phyloP scores from a whole-genome alignment of 64 coral and sea anemone species.

The Montipora capricornis region DNA sequence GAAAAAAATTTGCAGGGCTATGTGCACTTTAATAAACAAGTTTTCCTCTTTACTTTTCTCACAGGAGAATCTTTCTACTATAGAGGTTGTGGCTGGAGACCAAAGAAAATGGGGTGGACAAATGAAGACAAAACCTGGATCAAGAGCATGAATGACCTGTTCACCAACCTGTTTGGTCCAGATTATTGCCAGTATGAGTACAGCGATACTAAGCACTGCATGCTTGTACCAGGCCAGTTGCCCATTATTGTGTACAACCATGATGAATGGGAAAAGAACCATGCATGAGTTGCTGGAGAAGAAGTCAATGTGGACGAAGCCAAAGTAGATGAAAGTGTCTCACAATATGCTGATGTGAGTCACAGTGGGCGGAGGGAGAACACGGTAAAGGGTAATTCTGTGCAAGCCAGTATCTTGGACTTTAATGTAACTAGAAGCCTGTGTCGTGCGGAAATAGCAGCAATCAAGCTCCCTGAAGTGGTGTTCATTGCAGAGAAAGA shows the following conservation, averaged over 20 bases:
- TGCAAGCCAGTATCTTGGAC: neutral
- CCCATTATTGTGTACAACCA: neutral
- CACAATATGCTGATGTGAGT: too few species aligned
- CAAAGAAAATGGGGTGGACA: constrained; percentile 29
- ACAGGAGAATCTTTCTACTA: neutral
- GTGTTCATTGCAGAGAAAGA: neutral
- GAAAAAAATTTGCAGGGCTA: too few species aligned
- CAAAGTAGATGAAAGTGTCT: too few species aligned
- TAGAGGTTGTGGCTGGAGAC: constrained; percentile 52
- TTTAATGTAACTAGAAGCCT: neutral
- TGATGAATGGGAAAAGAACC: constrained; percentile 22
- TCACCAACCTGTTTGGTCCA: constrained; percentile 45
- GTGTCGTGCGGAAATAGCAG: constrained; percentile 2
- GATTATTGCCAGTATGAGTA: constrained; percentile 40
- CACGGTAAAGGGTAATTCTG: neutral
- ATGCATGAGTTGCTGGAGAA: too few species aligned
- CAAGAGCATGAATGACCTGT: neutral
- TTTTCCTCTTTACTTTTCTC: too few species aligned
- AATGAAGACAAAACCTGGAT: constrained; percentile 24
- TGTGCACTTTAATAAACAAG: too few species aligned
- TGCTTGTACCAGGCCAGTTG: neutral
- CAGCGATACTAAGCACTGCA: neutral
- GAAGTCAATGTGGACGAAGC: too few species aligned
- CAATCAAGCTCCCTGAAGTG: neutral
- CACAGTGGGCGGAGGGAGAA: neutral